These are phyloP conservation scores for Ellobium chinense DNA, from an alignment of 2,888 invertebrate species.

Conservation along the genomic window DNA sequence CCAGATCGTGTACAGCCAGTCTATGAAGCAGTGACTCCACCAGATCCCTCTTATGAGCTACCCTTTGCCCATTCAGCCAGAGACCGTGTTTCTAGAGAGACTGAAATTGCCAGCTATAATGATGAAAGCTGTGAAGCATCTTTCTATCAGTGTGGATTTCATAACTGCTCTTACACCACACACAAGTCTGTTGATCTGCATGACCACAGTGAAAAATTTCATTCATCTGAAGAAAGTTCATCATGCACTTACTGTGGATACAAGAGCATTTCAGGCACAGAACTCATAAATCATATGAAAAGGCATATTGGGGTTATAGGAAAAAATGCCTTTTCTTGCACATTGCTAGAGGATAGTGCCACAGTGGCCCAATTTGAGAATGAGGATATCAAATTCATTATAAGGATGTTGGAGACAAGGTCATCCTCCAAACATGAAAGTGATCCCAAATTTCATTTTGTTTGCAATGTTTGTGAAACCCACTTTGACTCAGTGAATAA, in stretches of 20 bases:
- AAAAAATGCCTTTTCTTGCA: not conserved
- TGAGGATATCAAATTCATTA: conserved; percentile 8
- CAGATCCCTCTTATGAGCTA: not conserved
- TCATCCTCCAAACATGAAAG: not conserved
- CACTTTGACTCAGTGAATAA: not conserved
- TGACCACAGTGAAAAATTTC: not conserved
- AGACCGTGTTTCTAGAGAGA: not conserved
- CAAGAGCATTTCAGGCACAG: not conserved
- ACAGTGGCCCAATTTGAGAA: not conserved
- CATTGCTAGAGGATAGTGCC: conserved; percentile 16
- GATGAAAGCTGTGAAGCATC: not conserved
- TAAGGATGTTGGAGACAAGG: not conserved
- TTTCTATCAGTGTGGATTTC: conserved; percentile 30
- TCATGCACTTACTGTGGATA: conserved; percentile 22
- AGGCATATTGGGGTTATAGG: not conserved
- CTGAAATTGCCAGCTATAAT: not conserved
- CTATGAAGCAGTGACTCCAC: not conserved
- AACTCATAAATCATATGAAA: conserved; percentile 14
- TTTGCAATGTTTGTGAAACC: conserved; percentile 21
- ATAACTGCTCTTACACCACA: not conserved
- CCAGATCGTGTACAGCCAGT: not conserved
- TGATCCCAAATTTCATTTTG: not conserved
- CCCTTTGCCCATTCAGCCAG: not conserved
- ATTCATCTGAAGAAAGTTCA: not conserved
- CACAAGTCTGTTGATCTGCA: not conserved